A percentile compares a stretch with the other conserved stretches of the same genome.
Conservation (phyloP, 2,888 invertebrate species). For the Matsumyia berberina region DNA sequence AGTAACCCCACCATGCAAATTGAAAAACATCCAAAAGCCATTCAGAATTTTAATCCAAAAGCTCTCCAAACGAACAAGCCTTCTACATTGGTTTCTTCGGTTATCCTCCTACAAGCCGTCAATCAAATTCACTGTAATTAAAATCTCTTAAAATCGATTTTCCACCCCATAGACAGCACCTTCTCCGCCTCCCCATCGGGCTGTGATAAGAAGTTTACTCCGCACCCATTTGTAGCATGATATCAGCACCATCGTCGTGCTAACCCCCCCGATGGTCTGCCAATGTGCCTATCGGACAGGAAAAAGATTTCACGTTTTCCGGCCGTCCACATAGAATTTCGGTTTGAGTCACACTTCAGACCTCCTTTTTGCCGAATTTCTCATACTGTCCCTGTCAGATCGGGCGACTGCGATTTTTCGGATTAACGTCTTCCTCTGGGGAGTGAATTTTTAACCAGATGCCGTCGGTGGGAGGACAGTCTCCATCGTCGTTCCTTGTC, state of each 20-base stretch:
- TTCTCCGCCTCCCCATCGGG: neutral
- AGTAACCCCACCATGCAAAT: slow-evolving; percentile 17
- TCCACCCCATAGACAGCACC: slow-evolving; percentile 27
- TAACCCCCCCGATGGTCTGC: neutral
- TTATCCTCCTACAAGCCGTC: slow-evolving; percentile 45
- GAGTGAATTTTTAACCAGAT: neutral
- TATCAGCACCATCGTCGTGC: slow-evolving; percentile 15
- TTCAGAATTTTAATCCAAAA: slow-evolving; percentile 41
- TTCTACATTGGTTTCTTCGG: slow-evolving; percentile 37
- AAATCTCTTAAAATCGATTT: slow-evolving; percentile 65
- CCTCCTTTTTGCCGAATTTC: slow-evolving; percentile 23
- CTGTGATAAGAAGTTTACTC: slow-evolving; percentile 1
- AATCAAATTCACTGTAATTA: slow-evolving; percentile 65
- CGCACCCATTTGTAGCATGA: slow-evolving; percentile 26
- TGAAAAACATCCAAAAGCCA: slow-evolving; percentile 63
- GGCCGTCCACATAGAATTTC: slow-evolving; percentile 3
- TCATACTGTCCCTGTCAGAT: slow-evolving; percentile 31
- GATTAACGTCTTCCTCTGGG: slow-evolving; percentile 8
- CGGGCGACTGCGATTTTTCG: slow-evolving; percentile 26
- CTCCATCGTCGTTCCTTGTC: neutral
- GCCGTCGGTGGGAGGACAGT: neutral
- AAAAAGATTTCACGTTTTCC: slow-evolving; percentile 32
- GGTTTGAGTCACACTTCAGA: slow-evolving; percentile 22
- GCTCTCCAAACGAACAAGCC: slow-evolving; percentile 34
- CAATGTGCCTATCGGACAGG: slow-evolving; percentile 30